phyloP scores from a whole-genome alignment of 2,113 vertebrate species.

The Anarrhichthys ocellatus region DNA sequence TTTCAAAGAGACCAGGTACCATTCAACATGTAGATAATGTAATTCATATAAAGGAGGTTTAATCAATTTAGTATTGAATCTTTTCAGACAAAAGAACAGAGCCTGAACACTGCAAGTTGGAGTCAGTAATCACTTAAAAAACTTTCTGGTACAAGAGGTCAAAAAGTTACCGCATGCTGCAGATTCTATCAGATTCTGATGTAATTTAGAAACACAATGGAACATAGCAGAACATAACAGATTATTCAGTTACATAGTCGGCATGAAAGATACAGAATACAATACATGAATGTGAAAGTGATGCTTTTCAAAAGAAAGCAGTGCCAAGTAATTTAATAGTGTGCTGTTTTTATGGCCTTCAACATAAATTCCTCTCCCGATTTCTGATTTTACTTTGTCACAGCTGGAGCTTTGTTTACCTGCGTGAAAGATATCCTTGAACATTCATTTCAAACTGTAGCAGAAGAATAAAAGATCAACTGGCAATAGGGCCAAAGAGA shows the following conservation, averaged over 20 bases:
- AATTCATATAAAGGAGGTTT: conserved; percentile 21
- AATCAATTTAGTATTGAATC: conserved; percentile 32
- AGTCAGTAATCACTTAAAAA: conserved; percentile 17
- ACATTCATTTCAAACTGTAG: conserved; percentile 3
- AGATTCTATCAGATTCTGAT: conserved; percentile 20
- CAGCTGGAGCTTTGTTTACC: conserved; percentile 10
- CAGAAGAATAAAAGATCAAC: background rate
- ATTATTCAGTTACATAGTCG: conserved; percentile 4
- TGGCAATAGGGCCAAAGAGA: background rate
- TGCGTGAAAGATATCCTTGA: conserved; percentile 12
- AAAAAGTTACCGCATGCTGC: conserved; percentile 17
- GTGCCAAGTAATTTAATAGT: conserved; percentile 6
- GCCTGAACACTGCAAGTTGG: conserved; percentile 9
- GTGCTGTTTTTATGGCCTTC: conserved; percentile 13
- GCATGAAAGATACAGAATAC: background rate
- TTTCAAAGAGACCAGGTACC: conserved; percentile 40
- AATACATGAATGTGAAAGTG: conserved; percentile 10
- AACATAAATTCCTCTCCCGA: background rate
- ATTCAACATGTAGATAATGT: conserved; percentile 25
- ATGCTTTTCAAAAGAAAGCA: background rate
- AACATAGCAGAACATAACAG: background rate
- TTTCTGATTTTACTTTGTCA: background rate
- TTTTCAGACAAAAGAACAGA: conserved; percentile 19
- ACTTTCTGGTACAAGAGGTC: background rate
- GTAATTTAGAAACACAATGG: background rate